A percentile compares a stretch with the other conserved stretches of the same genome.
Evolutionary conservation across 2,888 invertebrate genomes (phyloP).

Genomic region (Lottia scabra): DNA sequence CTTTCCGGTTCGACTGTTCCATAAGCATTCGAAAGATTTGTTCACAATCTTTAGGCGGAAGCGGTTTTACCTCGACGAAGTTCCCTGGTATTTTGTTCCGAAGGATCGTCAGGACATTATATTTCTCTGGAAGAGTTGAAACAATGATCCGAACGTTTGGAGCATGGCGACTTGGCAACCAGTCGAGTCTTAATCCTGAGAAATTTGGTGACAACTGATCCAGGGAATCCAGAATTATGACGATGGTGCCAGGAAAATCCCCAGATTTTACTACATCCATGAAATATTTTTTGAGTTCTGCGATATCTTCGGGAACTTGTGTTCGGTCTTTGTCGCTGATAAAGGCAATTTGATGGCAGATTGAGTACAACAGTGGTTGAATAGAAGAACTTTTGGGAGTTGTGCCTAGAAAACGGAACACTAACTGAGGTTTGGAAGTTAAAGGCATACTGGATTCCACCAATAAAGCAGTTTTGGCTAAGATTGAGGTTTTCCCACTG

Average conservation of each 20-base stretch:
- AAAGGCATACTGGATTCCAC: conserved; percentile 29
- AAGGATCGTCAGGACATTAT: conserved; percentile 47
- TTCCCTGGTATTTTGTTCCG: conserved; percentile 39
- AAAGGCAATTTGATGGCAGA: conserved; percentile 54
- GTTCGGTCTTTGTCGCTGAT: conserved; percentile 32
- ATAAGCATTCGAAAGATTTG: conserved; percentile 48
- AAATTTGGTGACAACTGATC: conserved; percentile 48
- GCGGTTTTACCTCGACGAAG: conserved; percentile 38
- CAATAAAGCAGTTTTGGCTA: conserved; percentile 52
- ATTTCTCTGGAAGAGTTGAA: conserved; percentile 44
- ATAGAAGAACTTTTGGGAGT: conserved; percentile 55
- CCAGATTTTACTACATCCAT: conserved; percentile 41
- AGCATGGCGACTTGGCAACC: conserved; percentile 56
- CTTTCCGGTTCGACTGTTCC: conserved; percentile 25
- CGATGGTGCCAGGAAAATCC: conserved; percentile 49
- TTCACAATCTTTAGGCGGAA: conserved; percentile 45
- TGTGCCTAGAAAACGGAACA: conserved; percentile 58
- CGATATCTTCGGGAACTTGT: conserved; percentile 45
- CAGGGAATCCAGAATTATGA: conserved; percentile 56
- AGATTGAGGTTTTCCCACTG: conserved; percentile 61
- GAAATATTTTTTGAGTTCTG: conserved; percentile 47
- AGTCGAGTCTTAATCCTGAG: conserved; percentile 55
- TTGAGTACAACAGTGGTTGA: conserved; percentile 43
- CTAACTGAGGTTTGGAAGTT: conserved; percentile 26
- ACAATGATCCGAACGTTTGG: conserved; percentile 54